Evolutionary conservation across 2,113 vertebrate genomes (phyloP), one percentile per base, ranked within the genome.

Genomic region (Tamias sibiricus): DNA sequence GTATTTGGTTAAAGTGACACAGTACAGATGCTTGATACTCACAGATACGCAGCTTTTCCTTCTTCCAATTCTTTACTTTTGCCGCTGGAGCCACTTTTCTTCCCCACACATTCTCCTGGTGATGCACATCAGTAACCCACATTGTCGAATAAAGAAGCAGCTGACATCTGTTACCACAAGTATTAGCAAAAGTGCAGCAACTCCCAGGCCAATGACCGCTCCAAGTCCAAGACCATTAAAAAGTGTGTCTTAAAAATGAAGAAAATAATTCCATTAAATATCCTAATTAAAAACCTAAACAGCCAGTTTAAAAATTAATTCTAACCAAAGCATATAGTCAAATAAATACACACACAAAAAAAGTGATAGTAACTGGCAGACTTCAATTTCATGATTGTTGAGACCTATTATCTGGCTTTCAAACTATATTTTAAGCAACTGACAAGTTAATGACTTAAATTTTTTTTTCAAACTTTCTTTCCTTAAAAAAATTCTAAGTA

Each of bases 31-130:
- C 57, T 80, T 68, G 42, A 88, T 98, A 99, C 99, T 99, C 98
- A 99, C 99, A 99, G 98, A 97, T 99, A 99, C 74, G 99, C 99
- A 6, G 99, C 99, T 96, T 99, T 99, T 88, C 99, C 99, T 98
- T 99, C 99, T 98, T 99, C 99, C 0, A 99, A 98, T 71, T 99
- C 99, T 98, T 99, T 99, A 97, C 99, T 99, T 97, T 99, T 99
- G 94, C 99, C 99, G 85, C 99, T 99, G 94, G 99, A 99, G 85
- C 99, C 99, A 17, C 99, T 99, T 92, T 99, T 99, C 98, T 99
- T 99, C 96, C 96, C 99, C 99, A 89, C 99, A 99, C 81, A 99
- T 98, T 44, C 99, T 99, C 97, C 99, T 99, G 49, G 99, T 99
- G 98, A 99, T 99, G 98, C 99, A 99, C 99, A 99, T 99, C 71